Evolutionary conservation across 1,140 invertebrate species (phyloP), one percentile per base, ranked within the genome.

Genomic region (Aleiodes sp.): DNA sequence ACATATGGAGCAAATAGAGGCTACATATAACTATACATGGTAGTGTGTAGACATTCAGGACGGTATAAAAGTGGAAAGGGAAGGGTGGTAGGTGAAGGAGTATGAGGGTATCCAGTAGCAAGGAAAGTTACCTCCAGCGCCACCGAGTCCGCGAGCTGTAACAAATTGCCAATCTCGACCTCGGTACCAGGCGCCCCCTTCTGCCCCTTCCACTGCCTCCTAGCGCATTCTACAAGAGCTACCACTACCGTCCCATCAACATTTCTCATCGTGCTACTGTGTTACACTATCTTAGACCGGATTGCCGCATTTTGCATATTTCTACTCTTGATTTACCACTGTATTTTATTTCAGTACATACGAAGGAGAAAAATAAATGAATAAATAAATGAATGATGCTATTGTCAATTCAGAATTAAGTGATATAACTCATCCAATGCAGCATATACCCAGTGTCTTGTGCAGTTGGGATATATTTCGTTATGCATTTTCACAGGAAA

Each of bases 141-240:
- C 35, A 43, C 12, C 37, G 57, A 73, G 61, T 70, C 64, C 52
- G 68, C 59, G 60, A 62, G 60, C 66, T 71, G 69, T 74, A 75
- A 78, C 76, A 78, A 79, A 79, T 78, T 76, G 76, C 73, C 78
- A 77, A 78, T 78, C 78, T 79, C 76, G 41, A 72, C 70, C 70
- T 26, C 35, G 61, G 59, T 67, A 68, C 70, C 46, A 46, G 39
- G 19, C 29, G 19, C 31, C 57, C 37, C 60, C n/a, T n/a, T 29
- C 26, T 62, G 37, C 56, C 35, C 39, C 37, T 43, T 33, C 31
- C 12, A 33, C 31, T 57, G 68, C 35, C 37, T n/a, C n/a, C n/a
- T n/a, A n/a, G 28, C 46, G 28, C 65, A 61, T 68, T 61, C 57
- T 60, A 67, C 56, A 31, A 67, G 19, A 28, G 24, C 46, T 60